Percentiles rank a stretch among this genome's conserved stretches.
phyloP scores from a whole-genome alignment of 1,140 invertebrate genomes.

The Brachionus angularis region DNA sequence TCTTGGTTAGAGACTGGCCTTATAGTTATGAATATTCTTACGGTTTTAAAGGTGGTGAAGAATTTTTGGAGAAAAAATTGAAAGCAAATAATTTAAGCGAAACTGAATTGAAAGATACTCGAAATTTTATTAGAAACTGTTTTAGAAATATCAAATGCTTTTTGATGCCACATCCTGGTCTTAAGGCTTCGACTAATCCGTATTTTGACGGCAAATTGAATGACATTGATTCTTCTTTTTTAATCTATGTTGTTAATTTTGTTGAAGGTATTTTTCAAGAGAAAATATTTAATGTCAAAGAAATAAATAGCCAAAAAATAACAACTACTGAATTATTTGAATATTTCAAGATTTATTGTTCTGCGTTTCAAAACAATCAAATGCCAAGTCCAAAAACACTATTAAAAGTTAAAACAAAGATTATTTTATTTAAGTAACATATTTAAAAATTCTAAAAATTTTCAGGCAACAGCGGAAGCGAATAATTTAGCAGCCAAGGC shows the following conservation, averaged over 20 bases:
- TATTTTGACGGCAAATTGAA: conserved; percentile 83
- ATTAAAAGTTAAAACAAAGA: conserved; percentile 90
- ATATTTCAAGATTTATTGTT: conserved; percentile 95
- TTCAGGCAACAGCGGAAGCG: conserved; percentile 85
- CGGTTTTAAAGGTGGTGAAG: conserved; percentile 78
- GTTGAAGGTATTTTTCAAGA: conserved; percentile 82
- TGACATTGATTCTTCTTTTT: conserved; percentile 91
- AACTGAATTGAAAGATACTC: conserved; percentile 82
- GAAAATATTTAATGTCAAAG: conserved; percentile 82
- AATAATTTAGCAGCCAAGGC: conserved; percentile 91
- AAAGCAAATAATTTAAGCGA: conserved; percentile 76
- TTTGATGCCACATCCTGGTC: conserved; percentile 93
- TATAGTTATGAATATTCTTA: conserved; percentile 93
- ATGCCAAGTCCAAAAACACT: conserved; percentile 97
- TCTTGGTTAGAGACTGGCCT: conserved; percentile 95
- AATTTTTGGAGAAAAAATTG: conserved; percentile 77
- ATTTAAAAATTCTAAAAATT: not conserved
- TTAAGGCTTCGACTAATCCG: conserved; percentile 90
- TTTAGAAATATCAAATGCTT: conserved; percentile 93
- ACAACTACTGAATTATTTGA: conserved; percentile 87
- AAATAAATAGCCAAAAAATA: conserved; percentile 87
- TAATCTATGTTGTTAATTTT: conserved; percentile 73
- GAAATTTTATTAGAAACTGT: conserved; percentile 87
- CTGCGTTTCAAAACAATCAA: conserved; percentile 89
- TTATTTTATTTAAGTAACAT: conserved; percentile 61